Evolutionary conservation across 37 sponge, comb jelly and placozoan genomes (phyloP), one percentile per base, ranked within the genome.

Genomic region (Lycopodina hypogea): DNA sequence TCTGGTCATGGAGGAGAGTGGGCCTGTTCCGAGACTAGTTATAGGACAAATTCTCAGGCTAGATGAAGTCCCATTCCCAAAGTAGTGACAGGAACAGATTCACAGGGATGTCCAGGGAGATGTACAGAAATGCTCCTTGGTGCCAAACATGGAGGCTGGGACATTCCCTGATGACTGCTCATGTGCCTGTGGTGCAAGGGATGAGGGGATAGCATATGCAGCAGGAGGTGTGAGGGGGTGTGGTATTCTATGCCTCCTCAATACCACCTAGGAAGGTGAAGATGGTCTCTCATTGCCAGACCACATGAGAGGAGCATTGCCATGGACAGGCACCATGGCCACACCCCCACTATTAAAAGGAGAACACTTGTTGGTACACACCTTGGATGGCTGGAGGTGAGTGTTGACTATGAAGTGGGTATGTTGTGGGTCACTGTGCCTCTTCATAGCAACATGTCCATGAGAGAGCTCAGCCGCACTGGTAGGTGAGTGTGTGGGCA

Each of bases 1-100:
- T 8, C 8, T 32, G 17, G 74, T 26, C 45, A 77, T 28, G 24
- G 77, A 50, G 1, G 77, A 77, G 9, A 57, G 75, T 4, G 75
- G 51, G 9, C 75, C 60, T 22, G 22, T 35, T 21, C 42, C 76
- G 4, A 8, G 2, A 28, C 34, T 75, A 3, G 21, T 50, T 34
- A 28, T 65, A 32, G n/a, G n/a, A n/a, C n/a, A n/a, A n/a, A n/a
- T n/a, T n/a, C n/a, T n/a, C n/a, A n/a, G n/a, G n/a, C n/a, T n/a
- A n/a, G n/a, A n/a, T n/a, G n/a, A n/a, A n/a, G n/a, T n/a, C n/a
- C n/a, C n/a, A n/a, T n/a, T n/a, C n/a, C n/a, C n/a, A n/a, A n/a
- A n/a, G n/a, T n/a, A n/a, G n/a, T n/a, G n/a, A n/a, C n/a, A n/a
- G 66, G 26, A n/a, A 58, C 3, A 24, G 26, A 24, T 15, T 33